Evolutionary conservation across 2,888 invertebrate species (phyloP), one percentile per base, ranked within the genome.

Genomic region (Xestia xanthographa): DNA sequence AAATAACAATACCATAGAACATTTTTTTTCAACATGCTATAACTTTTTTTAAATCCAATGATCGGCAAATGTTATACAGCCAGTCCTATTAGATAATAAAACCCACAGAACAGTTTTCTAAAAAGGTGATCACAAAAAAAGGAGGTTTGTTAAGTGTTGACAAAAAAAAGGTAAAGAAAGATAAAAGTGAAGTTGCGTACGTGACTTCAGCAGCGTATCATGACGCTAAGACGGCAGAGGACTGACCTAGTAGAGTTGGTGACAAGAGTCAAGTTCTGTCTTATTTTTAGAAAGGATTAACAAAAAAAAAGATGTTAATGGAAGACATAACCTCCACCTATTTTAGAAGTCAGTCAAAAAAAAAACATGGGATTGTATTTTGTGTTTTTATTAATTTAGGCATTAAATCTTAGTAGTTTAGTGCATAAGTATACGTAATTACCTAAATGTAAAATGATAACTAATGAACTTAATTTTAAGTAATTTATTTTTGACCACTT

Each of bases 171-270:
- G 68, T 34, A 41, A 26, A 43, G 22, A 66, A 60, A 66, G 70
- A 72, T 70, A 70, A 72, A 72, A 69, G n/a, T 63, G 50, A 12
- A 17, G 22, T 22, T 80, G 83, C 80, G 70, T 84, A 83, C 83
- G 83, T 83, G 83, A 83, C 83, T 58, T 12, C 9, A 22, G 45
- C 43, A 38, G 43, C 84, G 84, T 83, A 80, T 45, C 43, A n/a
- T 80, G 17, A 56, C 38, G 67, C 80, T 62, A n/a, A 12, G 26
- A 5, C 4, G 50, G 17, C 5, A 56, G 84, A 58, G 62, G 45
- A 72, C 29, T 71, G 72, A 50, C 56, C 67, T 17, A 68, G 67
- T 38, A 68, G 29, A 53, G 50, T 9, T 9, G 50, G 26, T 66
- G 22, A 12, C 12, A 38, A 9, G 3, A 63, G 20, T 41, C 5